Base-by-base conservation (phyloP, 1,140 invertebrate genomes). In the Plutomurus gul region DNA sequence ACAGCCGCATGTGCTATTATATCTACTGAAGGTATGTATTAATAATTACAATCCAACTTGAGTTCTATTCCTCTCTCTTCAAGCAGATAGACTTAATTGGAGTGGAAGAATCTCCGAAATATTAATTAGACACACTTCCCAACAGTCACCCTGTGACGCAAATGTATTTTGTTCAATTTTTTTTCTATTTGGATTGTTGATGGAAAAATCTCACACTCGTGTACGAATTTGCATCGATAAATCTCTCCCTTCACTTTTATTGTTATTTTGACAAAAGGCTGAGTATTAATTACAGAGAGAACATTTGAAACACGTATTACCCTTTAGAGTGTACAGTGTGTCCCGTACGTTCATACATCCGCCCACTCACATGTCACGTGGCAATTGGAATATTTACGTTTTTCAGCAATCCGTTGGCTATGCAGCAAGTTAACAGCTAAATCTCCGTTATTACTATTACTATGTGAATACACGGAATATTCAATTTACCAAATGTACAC, bases 41-140 rank as follows among this genome's bases (percentile, higher is more conserved):
- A 65, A 33, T 47, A 47, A 47, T 18, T 47, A 51, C 47, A 51
- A n/a, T n/a, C n/a, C n/a, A n/a, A n/a, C n/a, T n/a, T n/a, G 27
- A n/a, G 36, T 65, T 33, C 16, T n/a, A 25, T 36, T 11, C 30
- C 16, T 33, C 27, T 33, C 25, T 13, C 25, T 33, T 16, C 27
- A n/a, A 7, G 46, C 46, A n/a, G n/a, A n/a, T 49, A 13, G 13
- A 27, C 27, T 65, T 65, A 65, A 65, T 65, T 65, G 36, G 56
- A 33, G 13, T 30, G 10, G 3, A 65, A 30, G 56, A 65, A 65
- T 65, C 30, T 36, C 16, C 1, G n/a, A 65, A 65, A 27, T 65
- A 65, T 65, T 65, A 65, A 65, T 65, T 65, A 65, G 27, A 13
- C 18, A 65, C 56, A 65, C 25, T 65, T 49, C 46, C 46, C n/a